Conservation (phyloP, 2,888 invertebrate genomes). For the Pycnomerus fuliginosus region DNA sequence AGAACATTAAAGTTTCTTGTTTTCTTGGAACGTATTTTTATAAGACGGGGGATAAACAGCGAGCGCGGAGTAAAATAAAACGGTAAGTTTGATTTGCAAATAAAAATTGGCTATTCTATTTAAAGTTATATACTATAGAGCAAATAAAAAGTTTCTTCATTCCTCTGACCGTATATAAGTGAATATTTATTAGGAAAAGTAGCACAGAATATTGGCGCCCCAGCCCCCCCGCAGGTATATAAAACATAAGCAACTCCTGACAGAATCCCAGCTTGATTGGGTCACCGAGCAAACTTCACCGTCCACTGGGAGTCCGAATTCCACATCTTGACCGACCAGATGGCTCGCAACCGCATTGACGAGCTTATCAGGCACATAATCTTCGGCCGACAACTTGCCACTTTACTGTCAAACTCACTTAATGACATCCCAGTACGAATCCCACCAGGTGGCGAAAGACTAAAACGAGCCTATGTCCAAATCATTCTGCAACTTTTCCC, state of each 20-base stretch:
- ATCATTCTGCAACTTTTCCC: slow-evolving; percentile 10
- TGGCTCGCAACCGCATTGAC: slow-evolving; percentile 5
- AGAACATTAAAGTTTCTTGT: slow-evolving; percentile 20
- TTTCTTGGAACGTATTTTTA: slow-evolving; percentile 16
- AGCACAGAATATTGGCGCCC: slow-evolving; percentile 21
- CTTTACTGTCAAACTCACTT: slow-evolving; percentile 24
- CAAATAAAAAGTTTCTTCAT: slow-evolving; percentile 39
- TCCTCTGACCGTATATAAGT: slow-evolving; percentile 31
- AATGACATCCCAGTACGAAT: slow-evolving; percentile 18
- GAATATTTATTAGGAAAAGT: slow-evolving; percentile 31
- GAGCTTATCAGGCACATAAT: slow-evolving; percentile 23
- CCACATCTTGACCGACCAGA: slow-evolving; percentile 18
- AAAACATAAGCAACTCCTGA: slow-evolving; percentile 48
- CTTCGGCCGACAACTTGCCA: slow-evolving; percentile 21
- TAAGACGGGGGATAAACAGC: slow-evolving; percentile 12
- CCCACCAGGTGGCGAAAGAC: slow-evolving; percentile 24
- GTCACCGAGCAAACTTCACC: slow-evolving; percentile 35
- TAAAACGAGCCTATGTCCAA: slow-evolving; percentile 12
- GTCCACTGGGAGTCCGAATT: slow-evolving; percentile 20
- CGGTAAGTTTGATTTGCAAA: slow-evolving; percentile 19
- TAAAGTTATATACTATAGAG: slow-evolving; percentile 29
- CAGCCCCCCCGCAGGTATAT: slow-evolving; percentile 42
- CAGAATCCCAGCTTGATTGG: slow-evolving; percentile 49
- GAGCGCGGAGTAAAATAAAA: slow-evolving; percentile 13
- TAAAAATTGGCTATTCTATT: slow-evolving; percentile 19